Conservation (phyloP, 2,797 vertebrate species). For the Myiothlypis chrysogaster region DNA sequence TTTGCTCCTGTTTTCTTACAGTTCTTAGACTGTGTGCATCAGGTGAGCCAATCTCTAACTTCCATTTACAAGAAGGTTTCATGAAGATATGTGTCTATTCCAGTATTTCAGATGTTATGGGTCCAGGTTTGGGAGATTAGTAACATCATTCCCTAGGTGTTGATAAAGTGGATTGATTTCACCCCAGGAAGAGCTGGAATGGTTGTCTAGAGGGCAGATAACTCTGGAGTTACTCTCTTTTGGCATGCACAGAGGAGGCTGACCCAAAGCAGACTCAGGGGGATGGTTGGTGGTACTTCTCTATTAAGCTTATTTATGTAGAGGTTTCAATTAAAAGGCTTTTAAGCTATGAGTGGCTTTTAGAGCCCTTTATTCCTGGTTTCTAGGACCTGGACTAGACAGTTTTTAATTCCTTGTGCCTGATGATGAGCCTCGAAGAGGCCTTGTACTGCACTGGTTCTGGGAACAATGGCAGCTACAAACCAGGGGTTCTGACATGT, state of each 20-base stretch:
- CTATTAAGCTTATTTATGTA: not conserved
- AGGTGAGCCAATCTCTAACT: constrained; percentile 77
- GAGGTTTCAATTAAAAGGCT: not conserved
- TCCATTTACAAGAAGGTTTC: not conserved
- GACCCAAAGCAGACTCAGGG: not conserved
- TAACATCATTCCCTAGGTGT: not conserved
- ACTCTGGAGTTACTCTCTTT: not conserved
- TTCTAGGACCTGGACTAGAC: not conserved
- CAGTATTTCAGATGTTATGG: not conserved
- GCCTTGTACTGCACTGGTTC: not conserved
- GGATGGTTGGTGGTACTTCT: not conserved
- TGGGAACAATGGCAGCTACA: not conserved
- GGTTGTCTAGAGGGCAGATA: not conserved
- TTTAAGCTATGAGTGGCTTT: not conserved
- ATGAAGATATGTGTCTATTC: not conserved
- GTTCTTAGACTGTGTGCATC: constrained; percentile 96
- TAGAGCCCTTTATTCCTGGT: not conserved
- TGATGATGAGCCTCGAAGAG: not conserved
- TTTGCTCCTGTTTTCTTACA: constrained; percentile 95
- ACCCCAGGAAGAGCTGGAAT: not conserved
- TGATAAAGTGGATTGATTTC: not conserved
- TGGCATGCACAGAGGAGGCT: not conserved
- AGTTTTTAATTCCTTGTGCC: not conserved
- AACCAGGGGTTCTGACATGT: not conserved
- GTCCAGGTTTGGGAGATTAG: not conserved